phyloP scores from a whole-genome alignment of 2,888 invertebrate species.

The Bembecia ichneumoniformis region DNA sequence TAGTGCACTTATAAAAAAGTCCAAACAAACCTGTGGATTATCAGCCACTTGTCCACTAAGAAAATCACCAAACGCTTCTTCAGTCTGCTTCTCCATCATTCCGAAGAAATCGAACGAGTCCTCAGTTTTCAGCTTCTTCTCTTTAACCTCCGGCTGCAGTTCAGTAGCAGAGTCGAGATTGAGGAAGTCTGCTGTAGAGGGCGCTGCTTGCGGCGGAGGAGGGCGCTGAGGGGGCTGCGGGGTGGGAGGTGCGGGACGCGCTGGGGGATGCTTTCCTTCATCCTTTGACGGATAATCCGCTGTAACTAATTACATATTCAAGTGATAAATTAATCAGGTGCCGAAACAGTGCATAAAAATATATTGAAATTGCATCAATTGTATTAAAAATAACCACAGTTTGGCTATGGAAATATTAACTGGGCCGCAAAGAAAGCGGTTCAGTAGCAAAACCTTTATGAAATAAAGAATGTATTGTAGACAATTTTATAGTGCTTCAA shows the following conservation, averaged over 20 bases:
- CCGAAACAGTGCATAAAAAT: no score
- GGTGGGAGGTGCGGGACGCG: constrained; percentile 25
- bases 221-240: constrained; percentile 22
- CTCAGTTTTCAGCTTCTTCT: constrained; percentile 40
- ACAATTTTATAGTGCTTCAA: no score
- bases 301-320: constrained; percentile 32
- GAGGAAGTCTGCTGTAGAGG: constrained; percentile 45
- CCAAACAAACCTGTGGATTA: background rate
- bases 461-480: no score
- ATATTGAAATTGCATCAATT: background rate
- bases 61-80: constrained; percentile 63
- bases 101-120: constrained; percentile 75
- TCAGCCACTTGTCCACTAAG: constrained; percentile 13
- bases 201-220: constrained; percentile 9
- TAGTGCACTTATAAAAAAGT: no score
- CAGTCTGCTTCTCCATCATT: constrained; percentile 69
- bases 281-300: constrained; percentile 40
- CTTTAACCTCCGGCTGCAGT: constrained; percentile 14
- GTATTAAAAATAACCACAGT: background rate
- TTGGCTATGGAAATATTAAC: no score
- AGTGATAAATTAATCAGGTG: constrained; percentile 9
- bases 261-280: constrained; percentile 37
- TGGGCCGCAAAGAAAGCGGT: no score
- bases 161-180: constrained; percentile 27
- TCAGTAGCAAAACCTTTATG: no score